These are phyloP conservation scores for Girardinichthys multiradiatus DNA, from an alignment of 2,113 vertebrate genomes.

Conservation along the genomic window DNA sequence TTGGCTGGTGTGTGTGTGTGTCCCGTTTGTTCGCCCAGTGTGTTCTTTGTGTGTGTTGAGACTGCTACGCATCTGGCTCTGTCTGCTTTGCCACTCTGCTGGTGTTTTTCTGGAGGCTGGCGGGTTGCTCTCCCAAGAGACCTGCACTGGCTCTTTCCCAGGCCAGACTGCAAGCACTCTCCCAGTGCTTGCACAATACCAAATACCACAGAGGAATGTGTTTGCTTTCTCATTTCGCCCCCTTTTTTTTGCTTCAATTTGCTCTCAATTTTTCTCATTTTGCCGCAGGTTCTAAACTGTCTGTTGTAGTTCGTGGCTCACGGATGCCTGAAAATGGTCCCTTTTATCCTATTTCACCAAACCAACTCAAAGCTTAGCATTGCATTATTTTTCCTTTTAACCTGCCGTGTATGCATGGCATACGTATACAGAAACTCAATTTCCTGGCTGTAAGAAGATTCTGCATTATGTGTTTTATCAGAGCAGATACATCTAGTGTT, in stretches of 20 bases:
- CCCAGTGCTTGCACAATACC: constrained; percentile 63
- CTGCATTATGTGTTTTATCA: background rate
- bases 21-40: constrained; percentile 2
- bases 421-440: background rate
- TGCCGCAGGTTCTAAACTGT: background rate
- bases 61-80: constrained; percentile 56
- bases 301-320: background rate
- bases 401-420: background rate
- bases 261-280: background rate
- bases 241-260: background rate
- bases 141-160: constrained; percentile 63
- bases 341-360: background rate
- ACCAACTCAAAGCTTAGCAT: background rate
- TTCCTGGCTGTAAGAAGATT: constrained; percentile 4
- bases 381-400: constrained; percentile 1
- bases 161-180: constrained; percentile 55
- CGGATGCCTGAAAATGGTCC: background rate
- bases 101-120: constrained; percentile 54
- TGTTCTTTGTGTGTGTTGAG: constrained; percentile 29
- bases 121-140: constrained; percentile 53
- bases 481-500: background rate
- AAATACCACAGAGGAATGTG: constrained; percentile 63
- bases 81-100: constrained; percentile 49
- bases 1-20: background rate
- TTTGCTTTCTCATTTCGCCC: constrained; percentile 19